Evolutionary conservation across 2,797 vertebrate genomes (phyloP).

Genomic region (Fistularia commersonii): DNA sequence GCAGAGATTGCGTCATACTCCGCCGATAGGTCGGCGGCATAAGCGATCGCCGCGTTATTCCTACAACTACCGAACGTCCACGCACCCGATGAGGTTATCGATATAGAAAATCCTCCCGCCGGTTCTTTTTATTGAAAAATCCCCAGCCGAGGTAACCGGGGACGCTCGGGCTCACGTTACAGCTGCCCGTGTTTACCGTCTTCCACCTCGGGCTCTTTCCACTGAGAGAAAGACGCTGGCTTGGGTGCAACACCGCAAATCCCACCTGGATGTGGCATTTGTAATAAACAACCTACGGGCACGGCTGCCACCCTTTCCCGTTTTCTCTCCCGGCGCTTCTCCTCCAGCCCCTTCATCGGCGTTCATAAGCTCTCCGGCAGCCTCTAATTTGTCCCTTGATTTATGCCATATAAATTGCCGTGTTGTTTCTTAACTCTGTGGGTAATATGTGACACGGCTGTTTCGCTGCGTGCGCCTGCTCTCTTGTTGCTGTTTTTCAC

Average conservation of each 20-base stretch:
- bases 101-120: conserved; percentile 24
- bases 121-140: conserved; percentile 27
- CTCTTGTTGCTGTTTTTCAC: conserved; percentile 16
- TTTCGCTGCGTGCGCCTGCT: conserved; percentile 20
- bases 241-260: conserved; percentile 68
- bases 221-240: conserved; percentile 68
- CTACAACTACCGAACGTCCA: too few species aligned
- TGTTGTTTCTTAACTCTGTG: conserved; percentile 36
- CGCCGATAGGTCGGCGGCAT: too few species aligned
- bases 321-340: conserved; percentile 43
- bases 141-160: conserved; percentile 30
- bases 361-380: conserved; percentile 40
- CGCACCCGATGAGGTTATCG: conserved; percentile 38
- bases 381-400: conserved; percentile 54
- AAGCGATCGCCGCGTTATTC: too few species aligned
- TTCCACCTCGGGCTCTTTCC: conserved; percentile 71
- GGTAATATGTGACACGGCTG: conserved; percentile 33
- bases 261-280: conserved; percentile 77
- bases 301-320: conserved; percentile 59
- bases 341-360: conserved; percentile 34
- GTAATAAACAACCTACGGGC: conserved; percentile 76
- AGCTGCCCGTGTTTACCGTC: conserved; percentile 76
- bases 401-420: conserved; percentile 39
- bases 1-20: too few species aligned
- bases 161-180: conserved; percentile 52